These are phyloP conservation scores for Elaphurus davidianus DNA, from an alignment of 2,113 vertebrate genomes.

Conservation along the genomic window DNA sequence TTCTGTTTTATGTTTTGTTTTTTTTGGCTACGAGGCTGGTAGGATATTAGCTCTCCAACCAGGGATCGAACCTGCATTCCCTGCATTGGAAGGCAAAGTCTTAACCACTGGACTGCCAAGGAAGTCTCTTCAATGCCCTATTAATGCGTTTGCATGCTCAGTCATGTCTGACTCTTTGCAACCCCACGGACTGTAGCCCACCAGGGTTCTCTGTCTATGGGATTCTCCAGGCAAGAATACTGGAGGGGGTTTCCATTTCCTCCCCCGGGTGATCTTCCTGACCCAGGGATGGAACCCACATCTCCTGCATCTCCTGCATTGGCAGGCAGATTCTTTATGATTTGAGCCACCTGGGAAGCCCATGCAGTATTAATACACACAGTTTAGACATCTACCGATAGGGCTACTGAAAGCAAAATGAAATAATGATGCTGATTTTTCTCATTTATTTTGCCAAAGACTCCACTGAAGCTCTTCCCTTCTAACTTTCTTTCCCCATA, in stretches of 20 bases:
- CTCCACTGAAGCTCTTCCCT: background rate
- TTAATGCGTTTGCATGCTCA: background rate
- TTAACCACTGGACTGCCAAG: background rate
- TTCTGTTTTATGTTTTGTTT: background rate
- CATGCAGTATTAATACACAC: background rate
- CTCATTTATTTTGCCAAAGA: background rate
- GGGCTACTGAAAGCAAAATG: background rate
- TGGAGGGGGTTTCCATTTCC: background rate
- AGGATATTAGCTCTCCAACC: background rate
- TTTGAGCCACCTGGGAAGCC: background rate
- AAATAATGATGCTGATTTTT: background rate
- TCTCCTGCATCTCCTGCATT: background rate
- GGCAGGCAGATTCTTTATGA: background rate
- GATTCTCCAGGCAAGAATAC: background rate
- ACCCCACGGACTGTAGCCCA: background rate
- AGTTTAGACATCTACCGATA: background rate
- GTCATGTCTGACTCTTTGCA: background rate
- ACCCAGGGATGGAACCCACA: background rate
- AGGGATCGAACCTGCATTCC: background rate
- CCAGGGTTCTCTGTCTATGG: background rate
- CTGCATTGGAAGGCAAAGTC: background rate
- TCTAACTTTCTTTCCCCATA: background rate
- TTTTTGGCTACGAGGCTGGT: background rate
- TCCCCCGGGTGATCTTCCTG: background rate
- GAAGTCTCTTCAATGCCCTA: background rate